phyloP scores from a whole-genome alignment of 2,888 invertebrate genomes.

The Thalpophila matura region DNA sequence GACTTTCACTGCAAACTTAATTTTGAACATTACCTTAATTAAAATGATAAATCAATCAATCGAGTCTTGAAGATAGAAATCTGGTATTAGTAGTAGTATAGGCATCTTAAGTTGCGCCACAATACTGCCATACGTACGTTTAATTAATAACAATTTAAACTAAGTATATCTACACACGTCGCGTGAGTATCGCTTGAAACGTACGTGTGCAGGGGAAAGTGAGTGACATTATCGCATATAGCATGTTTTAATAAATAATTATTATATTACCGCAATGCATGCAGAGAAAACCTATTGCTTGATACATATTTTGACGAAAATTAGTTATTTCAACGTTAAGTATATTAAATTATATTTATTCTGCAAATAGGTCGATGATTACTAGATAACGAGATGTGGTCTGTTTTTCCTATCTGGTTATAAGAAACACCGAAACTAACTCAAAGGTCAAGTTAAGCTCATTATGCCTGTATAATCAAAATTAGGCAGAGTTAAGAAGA shows the following conservation, averaged over 20 bases:
- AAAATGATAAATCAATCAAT: background rate
- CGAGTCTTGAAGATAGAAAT: too few relatives aligned
- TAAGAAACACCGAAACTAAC: too few relatives aligned
- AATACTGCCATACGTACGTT: conserved; percentile 14
- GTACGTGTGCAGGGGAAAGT: conserved; percentile 52
- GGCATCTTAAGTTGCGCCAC: conserved; percentile 23
- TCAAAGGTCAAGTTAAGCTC: too few relatives aligned
- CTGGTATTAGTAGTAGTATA: background rate
- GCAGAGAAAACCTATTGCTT: conserved; percentile 30
- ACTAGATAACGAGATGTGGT: too few relatives aligned
- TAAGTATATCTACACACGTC: conserved; percentile 32
- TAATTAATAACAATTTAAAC: conserved; percentile 45
- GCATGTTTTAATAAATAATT: conserved; percentile 33
- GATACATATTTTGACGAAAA: conserved; percentile 13
- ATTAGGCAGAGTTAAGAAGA: background rate
- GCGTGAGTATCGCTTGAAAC: conserved; percentile 47
- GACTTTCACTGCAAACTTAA: background rate
- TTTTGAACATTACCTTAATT: background rate
- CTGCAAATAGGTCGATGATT: too few relatives aligned
- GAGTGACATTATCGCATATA: conserved; percentile 49
- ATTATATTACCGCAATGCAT: conserved; percentile 40
- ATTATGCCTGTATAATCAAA: background rate
- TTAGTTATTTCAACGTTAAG: too few relatives aligned
- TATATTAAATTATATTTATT: too few relatives aligned
- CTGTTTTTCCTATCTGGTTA: too few relatives aligned